phyloP scores from a whole-genome alignment of 1,140 invertebrate genomes.

The Panonychus citri region DNA sequence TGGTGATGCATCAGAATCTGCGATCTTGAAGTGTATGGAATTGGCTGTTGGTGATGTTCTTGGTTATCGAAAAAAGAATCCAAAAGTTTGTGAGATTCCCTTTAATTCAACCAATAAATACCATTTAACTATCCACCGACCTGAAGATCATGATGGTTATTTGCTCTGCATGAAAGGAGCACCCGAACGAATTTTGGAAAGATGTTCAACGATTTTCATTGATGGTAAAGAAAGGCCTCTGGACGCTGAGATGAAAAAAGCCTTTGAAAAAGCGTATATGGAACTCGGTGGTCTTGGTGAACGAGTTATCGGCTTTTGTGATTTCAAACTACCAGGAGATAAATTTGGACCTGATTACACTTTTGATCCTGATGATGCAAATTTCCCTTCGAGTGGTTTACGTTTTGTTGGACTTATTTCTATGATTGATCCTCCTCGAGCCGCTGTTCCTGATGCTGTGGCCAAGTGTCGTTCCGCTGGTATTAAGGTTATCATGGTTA shows the following conservation, averaged over 20 bases:
- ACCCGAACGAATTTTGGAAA: slow-evolving; percentile 86
- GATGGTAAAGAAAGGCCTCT: slow-evolving; percentile 83
- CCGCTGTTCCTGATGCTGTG: slow-evolving; percentile 81
- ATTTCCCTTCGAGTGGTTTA: slow-evolving; percentile 80
- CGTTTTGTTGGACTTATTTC: slow-evolving; percentile 95
- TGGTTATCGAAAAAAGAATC: slow-evolving; percentile 63
- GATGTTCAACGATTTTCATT: slow-evolving; percentile 84
- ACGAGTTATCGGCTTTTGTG: slow-evolving; percentile 28
- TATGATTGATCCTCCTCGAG: slow-evolving; percentile 96
- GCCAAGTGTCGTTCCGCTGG: slow-evolving; percentile 95
- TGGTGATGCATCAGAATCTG: slow-evolving; percentile 78
- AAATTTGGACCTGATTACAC: slow-evolving; percentile 23
- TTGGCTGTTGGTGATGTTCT: slow-evolving; percentile 73
- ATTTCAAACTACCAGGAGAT: slow-evolving; percentile 17
- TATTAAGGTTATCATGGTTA: slow-evolving; percentile 65
- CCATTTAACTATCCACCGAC: slow-evolving; percentile 78
- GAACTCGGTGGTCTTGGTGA: slow-evolving; percentile 36
- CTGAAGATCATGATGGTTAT: slow-evolving; percentile 64
- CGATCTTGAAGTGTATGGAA: slow-evolving; percentile 89
- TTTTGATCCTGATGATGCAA: slow-evolving; percentile 47
- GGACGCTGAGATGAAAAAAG: slow-evolving; percentile 26
- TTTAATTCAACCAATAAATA: slow-evolving; percentile 99
- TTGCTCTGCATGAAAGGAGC: slow-evolving; percentile 99
- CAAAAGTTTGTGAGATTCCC: slow-evolving; percentile 85
- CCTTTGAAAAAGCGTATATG: slow-evolving; percentile 32